Evolutionary conservation across 2,797 vertebrate species (phyloP), one percentile per base, ranked within the genome.

Genomic region (Leptoclinus maculatus): DNA sequence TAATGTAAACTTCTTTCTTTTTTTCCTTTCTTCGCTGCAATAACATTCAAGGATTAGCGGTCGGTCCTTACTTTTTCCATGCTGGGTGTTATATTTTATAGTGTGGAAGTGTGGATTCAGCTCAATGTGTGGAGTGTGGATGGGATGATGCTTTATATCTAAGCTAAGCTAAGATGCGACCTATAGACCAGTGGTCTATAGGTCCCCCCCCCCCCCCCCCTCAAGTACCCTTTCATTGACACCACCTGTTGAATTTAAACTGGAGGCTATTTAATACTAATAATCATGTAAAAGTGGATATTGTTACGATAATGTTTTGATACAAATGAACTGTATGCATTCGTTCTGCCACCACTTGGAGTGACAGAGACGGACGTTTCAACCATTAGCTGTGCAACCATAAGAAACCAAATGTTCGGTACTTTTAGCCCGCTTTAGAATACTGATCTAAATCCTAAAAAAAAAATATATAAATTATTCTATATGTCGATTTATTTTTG

Each of bases 1-100:
- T 78, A 51, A 80, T 67, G 77, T 83, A 78, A 80, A 77, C 47
- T 72, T 85, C 54, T 67, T 59, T 23, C 10, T 38, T 56, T 56
- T 7, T 83, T 75, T 59, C 3, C 7, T 81, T 65, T 82, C 73
- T 67, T 56, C 23, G 17, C 68, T 79, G 77, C 68, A 87, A 85
- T 75, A 88, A 88, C 36, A 76, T 49, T 39, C 59, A 70, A 72
- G 79, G 83, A 88, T 89, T 88, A 78, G 71, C 49, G 7, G 47
- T 47, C 27, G 5, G 66, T 43, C 77, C 83, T 3, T 80, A 45
- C 65, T 78, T 53, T 76, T 74, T 81, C 32, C 21, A 41, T 64
- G 60, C 39, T 32, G 62, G 29, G 82, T 82, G 47, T 84, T 79
- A 77, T 66, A 59, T 90, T 90, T 88, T 83, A 89, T 53, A 4